Evolutionary conservation across 2,888 invertebrate genomes (phyloP), one percentile per base, ranked within the genome.

Genomic region (Tanytarsus gracilentus): DNA sequence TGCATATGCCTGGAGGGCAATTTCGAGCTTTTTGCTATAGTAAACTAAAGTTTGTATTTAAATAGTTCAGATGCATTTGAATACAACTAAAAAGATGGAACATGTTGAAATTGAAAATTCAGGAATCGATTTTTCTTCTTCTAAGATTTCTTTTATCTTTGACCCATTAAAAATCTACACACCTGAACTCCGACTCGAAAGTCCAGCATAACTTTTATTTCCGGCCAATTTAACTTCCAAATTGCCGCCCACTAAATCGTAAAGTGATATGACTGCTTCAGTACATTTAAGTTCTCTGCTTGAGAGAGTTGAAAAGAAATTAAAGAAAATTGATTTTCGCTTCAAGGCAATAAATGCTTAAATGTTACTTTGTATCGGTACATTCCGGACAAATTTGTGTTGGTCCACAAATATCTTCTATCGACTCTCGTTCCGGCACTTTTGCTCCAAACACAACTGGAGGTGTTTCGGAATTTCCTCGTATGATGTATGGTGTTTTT

Each of bases 391-490:
- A 86, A 14, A 76, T 75, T 49, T 76, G 72, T 26, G 76, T 78
- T 1, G 81, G 78, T 3, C 78, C 79, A 66, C 86, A 86, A 11
- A 84, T 72, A 65, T 81, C 79, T 52, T 81, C 79, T 62, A 77
- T 69, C 61, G 79, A 77, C 27, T 78, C 75, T 64, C 76, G 76
- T 60, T 77, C 77, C 0, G 85, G 84, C n/a, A 83, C 79, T 50
- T 75, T 73, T 61, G 79, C 76, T 1, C 84, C 85, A 66, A 79
- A 83, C 21, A 79, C 71, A 62, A 74, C 75, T 63, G 67, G 71
- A 63, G 69, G 67, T 63, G 69, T 69, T 61, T 73, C 70, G 56
- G 76, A 74, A 51, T 76, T 76, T n/a, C 53, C 16, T 33, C 21
- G 36, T 21, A 78, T 79, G 0, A 75, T 76, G 39, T 75, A 76